These are phyloP conservation scores for Epinephelus moara DNA, from an alignment of 2,113 vertebrate genomes.

Conservation along the genomic window DNA sequence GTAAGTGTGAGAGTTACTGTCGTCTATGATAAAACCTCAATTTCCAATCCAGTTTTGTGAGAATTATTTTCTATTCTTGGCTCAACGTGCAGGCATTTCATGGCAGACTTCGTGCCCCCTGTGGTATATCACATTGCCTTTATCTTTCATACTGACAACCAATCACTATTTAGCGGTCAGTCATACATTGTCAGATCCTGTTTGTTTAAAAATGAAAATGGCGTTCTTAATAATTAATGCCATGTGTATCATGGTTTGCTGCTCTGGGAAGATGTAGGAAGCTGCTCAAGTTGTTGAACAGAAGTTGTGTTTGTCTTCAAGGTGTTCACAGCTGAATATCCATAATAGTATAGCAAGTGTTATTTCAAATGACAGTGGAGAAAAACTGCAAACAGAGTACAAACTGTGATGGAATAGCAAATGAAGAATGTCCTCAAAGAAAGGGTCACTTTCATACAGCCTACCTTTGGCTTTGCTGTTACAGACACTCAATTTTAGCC, in stretches of 20 bases:
- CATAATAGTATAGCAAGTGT: conserved; percentile 45
- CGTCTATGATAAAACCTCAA: conserved; percentile 3
- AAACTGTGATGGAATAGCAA: conserved; percentile 41
- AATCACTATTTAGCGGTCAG: conserved; percentile 3
- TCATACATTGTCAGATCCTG: not conserved
- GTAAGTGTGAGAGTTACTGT: not conserved
- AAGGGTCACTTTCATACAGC: conserved; percentile 16
- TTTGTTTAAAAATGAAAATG: conserved; percentile 17
- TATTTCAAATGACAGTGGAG: conserved; percentile 46
- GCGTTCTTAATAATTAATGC: conserved; percentile 59
- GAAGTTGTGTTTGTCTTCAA: conserved; percentile 9
- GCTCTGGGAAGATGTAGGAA: not conserved
- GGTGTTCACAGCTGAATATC: conserved; percentile 34
- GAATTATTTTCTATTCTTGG: not conserved
- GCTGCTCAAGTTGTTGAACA: not conserved
- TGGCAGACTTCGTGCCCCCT: not conserved
- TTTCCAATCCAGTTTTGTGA: conserved; percentile 21
- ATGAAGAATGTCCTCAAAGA: conserved; percentile 33
- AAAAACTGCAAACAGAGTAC: conserved; percentile 35
- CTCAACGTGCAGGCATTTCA: not conserved
- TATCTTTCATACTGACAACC: conserved; percentile 4
- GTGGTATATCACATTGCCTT: not conserved
- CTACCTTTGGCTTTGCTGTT: conserved; percentile 14
- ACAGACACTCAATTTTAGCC: conserved; percentile 1
- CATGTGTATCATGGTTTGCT: conserved; percentile 27